phyloP scores from a whole-genome alignment of 2,113 vertebrate species.

The Semnornis frantzii region DNA sequence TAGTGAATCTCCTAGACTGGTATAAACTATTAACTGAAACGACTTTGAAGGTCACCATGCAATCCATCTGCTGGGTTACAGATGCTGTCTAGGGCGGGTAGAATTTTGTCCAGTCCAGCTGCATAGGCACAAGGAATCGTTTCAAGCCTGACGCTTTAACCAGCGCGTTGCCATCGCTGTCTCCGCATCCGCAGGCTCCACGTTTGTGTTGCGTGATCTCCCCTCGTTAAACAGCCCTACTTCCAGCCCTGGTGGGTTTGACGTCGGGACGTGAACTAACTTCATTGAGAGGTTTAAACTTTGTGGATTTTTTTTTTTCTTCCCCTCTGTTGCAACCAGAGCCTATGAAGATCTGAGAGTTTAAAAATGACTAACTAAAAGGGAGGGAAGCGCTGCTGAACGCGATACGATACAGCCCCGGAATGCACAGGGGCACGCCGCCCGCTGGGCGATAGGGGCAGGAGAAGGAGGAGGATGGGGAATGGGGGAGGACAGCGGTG shows the following conservation, averaged over 20 bases:
- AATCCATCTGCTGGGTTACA: rapidly evolving
- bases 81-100: rapidly evolving
- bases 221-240: too few species aligned
- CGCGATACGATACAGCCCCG: rapidly evolving
- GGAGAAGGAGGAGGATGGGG: background rate
- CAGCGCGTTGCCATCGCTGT: background rate
- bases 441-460: too few species aligned
- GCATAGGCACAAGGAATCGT: background rate
- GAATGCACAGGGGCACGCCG: background rate
- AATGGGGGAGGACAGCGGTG: background rate
- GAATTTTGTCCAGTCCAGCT: background rate
- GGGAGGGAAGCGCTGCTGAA: background rate
- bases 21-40: background rate
- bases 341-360: background rate
- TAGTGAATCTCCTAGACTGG: background rate
- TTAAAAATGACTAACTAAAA: rapidly evolving
- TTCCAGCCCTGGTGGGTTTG: background rate
- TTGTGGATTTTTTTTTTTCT: background rate
- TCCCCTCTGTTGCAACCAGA: background rate
- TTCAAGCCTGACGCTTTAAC: background rate
- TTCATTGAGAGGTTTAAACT: background rate
- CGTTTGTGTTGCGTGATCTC: background rate
- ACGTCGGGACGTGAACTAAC: background rate
- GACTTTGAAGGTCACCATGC: background rate
- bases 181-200: background rate